phyloP scores from a whole-genome alignment of 2,113 vertebrate genomes.

The Amblyopsis rosae region DNA sequence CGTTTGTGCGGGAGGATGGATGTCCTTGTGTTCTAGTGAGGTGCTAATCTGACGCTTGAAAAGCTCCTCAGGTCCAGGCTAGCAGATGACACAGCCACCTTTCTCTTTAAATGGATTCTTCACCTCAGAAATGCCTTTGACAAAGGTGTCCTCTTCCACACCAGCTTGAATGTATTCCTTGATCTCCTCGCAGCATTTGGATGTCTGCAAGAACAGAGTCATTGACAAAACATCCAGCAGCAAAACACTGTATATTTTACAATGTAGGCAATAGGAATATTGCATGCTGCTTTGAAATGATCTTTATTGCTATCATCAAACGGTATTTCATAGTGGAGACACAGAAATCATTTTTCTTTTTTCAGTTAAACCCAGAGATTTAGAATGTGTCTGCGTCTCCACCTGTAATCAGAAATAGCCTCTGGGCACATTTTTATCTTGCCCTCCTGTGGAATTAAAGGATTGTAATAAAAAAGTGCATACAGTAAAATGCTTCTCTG shows the following conservation, averaged over 20 bases:
- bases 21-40: conserved; percentile 52
- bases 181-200: conserved; percentile 96
- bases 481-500: too few species aligned
- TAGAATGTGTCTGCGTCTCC: neutral
- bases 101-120: conserved; percentile 99
- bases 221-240: neutral
- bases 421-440: neutral
- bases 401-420: conserved; percentile 39
- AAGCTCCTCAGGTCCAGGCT: conserved; percentile 67
- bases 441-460: conserved; percentile 16
- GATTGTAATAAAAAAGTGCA: neutral
- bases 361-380: neutral
- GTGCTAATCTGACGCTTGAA: conserved; percentile 57
- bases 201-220: conserved; percentile 78
- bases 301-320: neutral
- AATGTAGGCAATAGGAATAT: neutral
- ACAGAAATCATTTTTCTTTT: conserved; percentile 22
- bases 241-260: neutral
- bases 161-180: conserved; percentile 89
- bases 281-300: neutral
- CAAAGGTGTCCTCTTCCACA: conserved; percentile 87
- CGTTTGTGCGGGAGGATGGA: conserved; percentile 34
- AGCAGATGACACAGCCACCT: conserved; percentile 93
- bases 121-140: conserved; percentile 95
- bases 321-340: neutral